Evolutionary conservation across 2,888 invertebrate species (phyloP).

Genomic region (Artemia sinica): DNA sequence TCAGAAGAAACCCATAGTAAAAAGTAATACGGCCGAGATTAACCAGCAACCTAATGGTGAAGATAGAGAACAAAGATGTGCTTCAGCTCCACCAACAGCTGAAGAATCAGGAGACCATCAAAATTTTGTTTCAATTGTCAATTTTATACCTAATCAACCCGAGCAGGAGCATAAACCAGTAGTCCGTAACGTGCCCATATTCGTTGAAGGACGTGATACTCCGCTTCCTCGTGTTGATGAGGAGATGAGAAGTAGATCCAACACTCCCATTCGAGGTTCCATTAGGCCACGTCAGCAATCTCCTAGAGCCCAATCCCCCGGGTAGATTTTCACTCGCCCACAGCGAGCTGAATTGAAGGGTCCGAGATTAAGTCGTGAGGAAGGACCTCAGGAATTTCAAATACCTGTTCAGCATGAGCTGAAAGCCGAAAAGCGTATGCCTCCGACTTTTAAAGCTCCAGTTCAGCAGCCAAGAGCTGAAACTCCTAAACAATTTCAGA

Average conservation of each 20-base stretch:
- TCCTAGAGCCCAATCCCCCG: conserved; percentile 2
- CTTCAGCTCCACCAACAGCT: neutral
- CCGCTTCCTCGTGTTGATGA: conserved; percentile 4
- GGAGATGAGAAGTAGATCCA: conserved; percentile 4
- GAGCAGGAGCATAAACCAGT: conserved; percentile 10
- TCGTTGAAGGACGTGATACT: neutral
- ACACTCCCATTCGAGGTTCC: neutral
- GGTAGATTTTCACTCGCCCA: neutral
- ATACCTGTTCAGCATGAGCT: neutral
- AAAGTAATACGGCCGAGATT: neutral
- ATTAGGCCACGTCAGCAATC: neutral
- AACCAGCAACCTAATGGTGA: neutral
- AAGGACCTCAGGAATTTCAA: neutral
- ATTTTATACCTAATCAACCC: neutral
- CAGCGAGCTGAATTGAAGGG: neutral
- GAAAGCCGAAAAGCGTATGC: neutral
- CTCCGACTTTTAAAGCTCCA: no score
- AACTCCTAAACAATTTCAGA: neutral
- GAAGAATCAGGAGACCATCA: neutral
- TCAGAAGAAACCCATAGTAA: neutral
- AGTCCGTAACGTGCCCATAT: conserved; percentile 4
- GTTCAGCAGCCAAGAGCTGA: neutral
- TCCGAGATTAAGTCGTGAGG: neutral
- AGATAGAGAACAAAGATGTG: neutral
- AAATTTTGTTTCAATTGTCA: neutral